Evolutionary conservation across 2,888 invertebrate genomes (phyloP).

Genomic region (Lasioglossum malachurum): DNA sequence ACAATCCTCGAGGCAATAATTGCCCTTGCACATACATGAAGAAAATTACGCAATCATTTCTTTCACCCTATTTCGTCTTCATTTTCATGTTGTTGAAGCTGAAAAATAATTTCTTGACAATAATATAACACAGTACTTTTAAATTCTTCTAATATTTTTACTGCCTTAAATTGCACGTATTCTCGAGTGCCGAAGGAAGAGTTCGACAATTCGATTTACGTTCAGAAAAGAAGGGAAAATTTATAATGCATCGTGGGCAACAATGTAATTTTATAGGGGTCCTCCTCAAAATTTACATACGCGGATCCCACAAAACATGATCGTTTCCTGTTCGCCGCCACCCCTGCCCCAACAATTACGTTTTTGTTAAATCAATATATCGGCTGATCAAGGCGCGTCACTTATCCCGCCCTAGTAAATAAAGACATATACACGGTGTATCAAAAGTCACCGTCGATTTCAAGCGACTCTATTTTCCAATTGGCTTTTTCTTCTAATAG

Average conservation of each 20-base stretch:
- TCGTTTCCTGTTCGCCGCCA: background rate
- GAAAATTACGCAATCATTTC: background rate
- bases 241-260: background rate
- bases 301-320: background rate
- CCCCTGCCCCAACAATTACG: conserved; percentile 4
- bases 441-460: background rate
- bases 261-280: background rate
- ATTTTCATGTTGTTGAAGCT: background rate
- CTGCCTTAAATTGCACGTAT: too few relatives aligned
- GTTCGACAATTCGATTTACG: too few relatives aligned
- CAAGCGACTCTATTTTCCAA: background rate
- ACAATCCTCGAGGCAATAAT: background rate
- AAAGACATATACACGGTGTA: conserved; percentile 21
- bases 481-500: background rate
- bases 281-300: background rate
- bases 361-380: conserved; percentile 17
- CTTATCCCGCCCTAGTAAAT: conserved; percentile 1
- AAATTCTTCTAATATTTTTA: too few relatives aligned
- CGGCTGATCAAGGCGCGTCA: conserved; percentile 11
- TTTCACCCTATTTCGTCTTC: background rate
- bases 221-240: background rate
- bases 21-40: background rate
- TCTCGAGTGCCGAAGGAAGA: too few relatives aligned
- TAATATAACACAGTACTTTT: too few relatives aligned
- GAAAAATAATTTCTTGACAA: too few relatives aligned